These are phyloP conservation scores for Samia ricini DNA, from an alignment of 1,140 invertebrate genomes.

Conservation along the genomic window DNA sequence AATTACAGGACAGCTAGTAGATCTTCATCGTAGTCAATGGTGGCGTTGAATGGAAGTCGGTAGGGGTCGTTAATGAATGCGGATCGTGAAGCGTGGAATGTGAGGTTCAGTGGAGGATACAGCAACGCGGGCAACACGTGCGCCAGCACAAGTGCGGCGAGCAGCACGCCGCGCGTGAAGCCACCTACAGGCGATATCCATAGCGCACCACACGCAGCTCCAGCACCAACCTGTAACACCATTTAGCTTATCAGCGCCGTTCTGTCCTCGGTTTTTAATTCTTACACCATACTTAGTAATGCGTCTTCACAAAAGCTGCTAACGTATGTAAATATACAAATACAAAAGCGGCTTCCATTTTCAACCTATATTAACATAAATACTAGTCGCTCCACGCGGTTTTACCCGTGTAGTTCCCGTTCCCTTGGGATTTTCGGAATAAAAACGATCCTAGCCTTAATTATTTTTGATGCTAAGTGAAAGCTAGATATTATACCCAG, in stretches of 20 bases:
- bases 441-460: too few species aligned
- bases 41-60: conserved; percentile 40
- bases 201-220: conserved; percentile 50
- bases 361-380: too few species aligned
- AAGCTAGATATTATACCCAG: too few species aligned
- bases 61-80: conserved; percentile 49
- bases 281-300: background rate
- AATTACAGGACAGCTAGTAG: conserved; percentile 48
- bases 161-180: conserved; percentile 33
- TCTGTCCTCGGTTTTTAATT: background rate
- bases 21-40: conserved; percentile 36
- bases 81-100: conserved; percentile 36
- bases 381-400: too few species aligned
- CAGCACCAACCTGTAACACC: conserved; percentile 46
- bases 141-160: conserved; percentile 40
- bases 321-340: too few species aligned
- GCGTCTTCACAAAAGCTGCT: too few species aligned
- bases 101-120: conserved; percentile 46
- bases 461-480: too few species aligned
- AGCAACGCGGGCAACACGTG: conserved; percentile 46
- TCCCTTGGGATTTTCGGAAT: too few species aligned
- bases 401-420: too few species aligned
- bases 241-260: background rate
- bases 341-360: too few species aligned
- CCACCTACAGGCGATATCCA: conserved; percentile 54